Evolutionary conservation across 92 coral and sea anemone species (phyloP).

Genomic region (Epizoanthus stellaris): DNA sequence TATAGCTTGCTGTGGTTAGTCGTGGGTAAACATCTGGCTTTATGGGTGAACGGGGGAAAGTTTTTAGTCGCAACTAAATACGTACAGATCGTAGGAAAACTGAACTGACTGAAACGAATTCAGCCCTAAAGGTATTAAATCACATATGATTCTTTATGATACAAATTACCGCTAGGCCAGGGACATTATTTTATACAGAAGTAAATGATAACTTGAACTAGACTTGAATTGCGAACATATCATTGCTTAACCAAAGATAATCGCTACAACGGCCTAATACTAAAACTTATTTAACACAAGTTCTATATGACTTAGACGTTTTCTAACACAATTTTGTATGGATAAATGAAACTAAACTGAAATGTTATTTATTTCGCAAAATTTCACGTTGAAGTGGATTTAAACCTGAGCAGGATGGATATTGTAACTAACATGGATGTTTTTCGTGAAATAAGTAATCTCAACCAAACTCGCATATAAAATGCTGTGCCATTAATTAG

Average conservation of each 20-base stretch:
- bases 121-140: slow-evolving; percentile 9
- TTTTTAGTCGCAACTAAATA: slow-evolving; percentile 1
- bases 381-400: slow-evolving; percentile 1
- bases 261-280: slow-evolving; percentile 6
- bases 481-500: neutral
- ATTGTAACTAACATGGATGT: neutral
- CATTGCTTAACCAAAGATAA: neutral
- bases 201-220: neutral
- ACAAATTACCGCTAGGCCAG: slow-evolving; percentile 30
- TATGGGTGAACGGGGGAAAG: slow-evolving; percentile 1
- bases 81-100: neutral
- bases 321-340: slow-evolving; percentile 38
- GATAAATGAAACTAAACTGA: slow-evolving; percentile 5
- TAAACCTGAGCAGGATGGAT: neutral
- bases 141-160: slow-evolving; percentile 35
- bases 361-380: slow-evolving; percentile 4
- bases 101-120: slow-evolving; percentile 1
- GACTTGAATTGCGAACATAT: neutral
- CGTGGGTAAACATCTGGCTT: slow-evolving; percentile 27
- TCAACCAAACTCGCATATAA: neutral
- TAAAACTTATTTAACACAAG: slow-evolving; percentile 16
- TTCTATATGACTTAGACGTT: slow-evolving; percentile 17
- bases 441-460: slow-evolving; percentile 7
- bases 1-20: slow-evolving; percentile 13
- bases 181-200: neutral